These are phyloP conservation scores for Sipha flava DNA, from an alignment of 1,140 invertebrate species.

Conservation along the genomic window DNA sequence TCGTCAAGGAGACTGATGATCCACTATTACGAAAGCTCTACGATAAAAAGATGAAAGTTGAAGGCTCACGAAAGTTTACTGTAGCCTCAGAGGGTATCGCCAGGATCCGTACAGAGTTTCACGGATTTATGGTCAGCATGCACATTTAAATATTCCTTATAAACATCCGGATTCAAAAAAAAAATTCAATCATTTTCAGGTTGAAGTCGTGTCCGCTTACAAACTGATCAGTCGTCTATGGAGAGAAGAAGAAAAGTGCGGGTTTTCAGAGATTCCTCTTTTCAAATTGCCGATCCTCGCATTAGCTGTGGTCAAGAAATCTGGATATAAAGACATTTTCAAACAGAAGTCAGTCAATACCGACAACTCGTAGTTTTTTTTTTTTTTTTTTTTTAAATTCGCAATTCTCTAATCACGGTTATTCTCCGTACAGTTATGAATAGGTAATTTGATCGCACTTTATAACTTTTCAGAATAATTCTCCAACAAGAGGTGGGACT, in stretches of 20 bases:
- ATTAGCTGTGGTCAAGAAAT: slow-evolving; percentile 48
- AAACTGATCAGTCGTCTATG: slow-evolving; percentile 40
- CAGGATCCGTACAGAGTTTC: slow-evolving; percentile 5
- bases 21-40: not conserved
- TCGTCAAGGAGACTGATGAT: not conserved
- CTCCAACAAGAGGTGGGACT: not conserved
- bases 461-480: not conserved
- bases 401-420: no score
- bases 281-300: slow-evolving; percentile 49
- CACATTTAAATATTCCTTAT: no score
- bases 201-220: slow-evolving; percentile 49
- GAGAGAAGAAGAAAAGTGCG: slow-evolving; percentile 52
- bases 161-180: no score
- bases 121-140: not conserved
- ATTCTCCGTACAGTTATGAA: no score
- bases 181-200: no score
- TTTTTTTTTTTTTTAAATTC: no score
- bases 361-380: no score
- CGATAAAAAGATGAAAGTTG: not conserved
- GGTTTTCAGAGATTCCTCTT: slow-evolving; percentile 48
- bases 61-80: not conserved
- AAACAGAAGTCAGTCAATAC: slow-evolving; percentile 44
- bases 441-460: no score
- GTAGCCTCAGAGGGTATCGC: not conserved
- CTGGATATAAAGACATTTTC: slow-evolving; percentile 50